phyloP scores from a whole-genome alignment of 2,797 vertebrate species.

The Aeoliscus strigatus region DNA sequence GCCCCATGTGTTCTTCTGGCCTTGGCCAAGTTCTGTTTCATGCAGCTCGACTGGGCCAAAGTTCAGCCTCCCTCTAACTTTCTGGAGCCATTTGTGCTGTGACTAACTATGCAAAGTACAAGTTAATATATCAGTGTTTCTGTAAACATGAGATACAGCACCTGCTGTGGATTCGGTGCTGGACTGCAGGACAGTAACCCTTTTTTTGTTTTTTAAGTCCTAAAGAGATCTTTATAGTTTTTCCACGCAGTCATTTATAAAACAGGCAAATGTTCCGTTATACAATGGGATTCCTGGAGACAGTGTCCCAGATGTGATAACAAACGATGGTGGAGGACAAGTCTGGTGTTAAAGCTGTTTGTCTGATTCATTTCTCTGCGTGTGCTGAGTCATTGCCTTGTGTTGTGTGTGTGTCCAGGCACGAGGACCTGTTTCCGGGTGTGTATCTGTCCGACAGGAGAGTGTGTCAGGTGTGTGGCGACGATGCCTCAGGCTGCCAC shows the following conservation, averaged over 20 bases:
- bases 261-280: background rate
- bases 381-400: no score
- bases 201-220: background rate
- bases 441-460: slow-evolving; percentile 89
- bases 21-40: slow-evolving; percentile 41
- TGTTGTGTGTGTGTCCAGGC: slow-evolving; percentile 66
- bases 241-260: background rate
- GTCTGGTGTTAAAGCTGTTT: no score
- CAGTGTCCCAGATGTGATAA: background rate
- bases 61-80: slow-evolving; percentile 32
- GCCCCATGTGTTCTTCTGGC: slow-evolving; percentile 23
- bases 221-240: no score
- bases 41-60: slow-evolving; percentile 34
- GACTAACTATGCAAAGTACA: no score
- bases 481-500: slow-evolving; percentile 94
- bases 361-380: no score
- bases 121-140: slow-evolving; percentile 31
- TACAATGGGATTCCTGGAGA: no score
- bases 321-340: no score
- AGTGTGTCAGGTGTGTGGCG: slow-evolving; percentile 90
- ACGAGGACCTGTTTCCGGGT: slow-evolving; percentile 80
- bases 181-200: background rate
- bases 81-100: slow-evolving; percentile 27
- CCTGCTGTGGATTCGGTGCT: slow-evolving; percentile 44
- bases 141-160: slow-evolving; percentile 56